Conservation (phyloP, 2,888 invertebrate genomes). For the Pristionchus japonicus region DNA sequence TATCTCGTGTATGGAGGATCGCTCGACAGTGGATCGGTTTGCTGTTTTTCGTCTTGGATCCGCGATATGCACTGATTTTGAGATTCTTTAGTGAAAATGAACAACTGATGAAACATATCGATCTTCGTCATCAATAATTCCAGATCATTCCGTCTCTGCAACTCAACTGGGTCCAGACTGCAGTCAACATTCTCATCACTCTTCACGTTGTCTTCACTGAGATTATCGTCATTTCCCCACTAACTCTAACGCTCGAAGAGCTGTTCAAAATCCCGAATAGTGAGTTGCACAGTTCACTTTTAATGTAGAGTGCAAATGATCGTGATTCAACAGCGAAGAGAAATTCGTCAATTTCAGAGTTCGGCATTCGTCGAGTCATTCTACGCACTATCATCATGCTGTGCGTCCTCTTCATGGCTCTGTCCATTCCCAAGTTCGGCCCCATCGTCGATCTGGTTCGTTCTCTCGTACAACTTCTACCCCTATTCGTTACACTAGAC, state of each 20-base stretch:
- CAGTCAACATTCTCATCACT: constrained; percentile 61
- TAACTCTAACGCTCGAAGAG: constrained; percentile 61
- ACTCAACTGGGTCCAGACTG: constrained; percentile 56
- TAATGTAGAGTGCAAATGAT: no score
- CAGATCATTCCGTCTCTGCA: constrained; percentile 48
- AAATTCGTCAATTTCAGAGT: constrained; percentile 52
- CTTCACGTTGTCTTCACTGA: constrained; percentile 49
- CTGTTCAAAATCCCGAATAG: constrained; percentile 56
- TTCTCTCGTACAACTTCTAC: no score
- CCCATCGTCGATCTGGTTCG: constrained; percentile 57
- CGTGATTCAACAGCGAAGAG: no score
- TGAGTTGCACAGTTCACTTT: no score
- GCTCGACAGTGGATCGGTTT: background rate
- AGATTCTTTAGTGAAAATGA: background rate
- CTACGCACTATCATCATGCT: constrained; percentile 54
- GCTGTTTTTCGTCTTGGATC: background rate
- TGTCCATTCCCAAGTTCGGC: constrained; percentile 59
- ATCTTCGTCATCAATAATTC: background rate
- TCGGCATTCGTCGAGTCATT: constrained; percentile 55
- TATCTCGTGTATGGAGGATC: constrained; percentile 58
- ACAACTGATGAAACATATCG: background rate
- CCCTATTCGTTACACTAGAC: background rate
- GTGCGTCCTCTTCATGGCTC: constrained; percentile 53
- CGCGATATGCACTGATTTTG: background rate
- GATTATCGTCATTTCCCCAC: constrained; percentile 58